A percentile compares a stretch with the other conserved stretches of the same genome.
Evolutionary conservation across 2,797 vertebrate genomes (phyloP).

Genomic region (Craterocephalus amniculus): DNA sequence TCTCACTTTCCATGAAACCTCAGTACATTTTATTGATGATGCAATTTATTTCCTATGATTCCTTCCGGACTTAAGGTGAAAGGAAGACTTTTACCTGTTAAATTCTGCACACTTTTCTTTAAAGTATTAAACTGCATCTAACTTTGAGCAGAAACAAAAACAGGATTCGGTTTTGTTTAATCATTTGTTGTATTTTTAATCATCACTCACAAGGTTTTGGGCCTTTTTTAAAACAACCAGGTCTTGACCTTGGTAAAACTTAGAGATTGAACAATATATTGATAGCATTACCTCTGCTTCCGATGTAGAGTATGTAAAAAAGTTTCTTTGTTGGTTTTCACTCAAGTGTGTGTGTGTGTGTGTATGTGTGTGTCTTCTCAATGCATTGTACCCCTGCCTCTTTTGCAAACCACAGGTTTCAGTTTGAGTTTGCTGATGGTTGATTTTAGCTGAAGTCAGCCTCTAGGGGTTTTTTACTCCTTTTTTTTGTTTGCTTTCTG

Average conservation of each 20-base stretch:
- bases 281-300: neutral
- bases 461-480: neutral
- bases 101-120: neutral
- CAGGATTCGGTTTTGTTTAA: no score
- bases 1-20: constrained; percentile 35
- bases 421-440: constrained; percentile 1
- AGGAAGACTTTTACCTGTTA: neutral
- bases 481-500: no score
- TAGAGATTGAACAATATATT: neutral
- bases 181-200: neutral
- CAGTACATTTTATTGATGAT: neutral
- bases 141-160: neutral
- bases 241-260: neutral
- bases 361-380: neutral
- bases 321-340: constrained; percentile 6
- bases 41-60: neutral
- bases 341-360: neutral
- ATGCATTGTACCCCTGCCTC: constrained; percentile 15
- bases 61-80: accelerated
- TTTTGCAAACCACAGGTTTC: constrained; percentile 58
- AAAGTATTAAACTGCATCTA: neutral
- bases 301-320: neutral
- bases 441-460: constrained; percentile 37
- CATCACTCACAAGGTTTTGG: neutral
- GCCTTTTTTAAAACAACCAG: neutral